Evolutionary conservation across 2,113 vertebrate species (phyloP).

Genomic region (Haliaeetus leucogaster): DNA sequence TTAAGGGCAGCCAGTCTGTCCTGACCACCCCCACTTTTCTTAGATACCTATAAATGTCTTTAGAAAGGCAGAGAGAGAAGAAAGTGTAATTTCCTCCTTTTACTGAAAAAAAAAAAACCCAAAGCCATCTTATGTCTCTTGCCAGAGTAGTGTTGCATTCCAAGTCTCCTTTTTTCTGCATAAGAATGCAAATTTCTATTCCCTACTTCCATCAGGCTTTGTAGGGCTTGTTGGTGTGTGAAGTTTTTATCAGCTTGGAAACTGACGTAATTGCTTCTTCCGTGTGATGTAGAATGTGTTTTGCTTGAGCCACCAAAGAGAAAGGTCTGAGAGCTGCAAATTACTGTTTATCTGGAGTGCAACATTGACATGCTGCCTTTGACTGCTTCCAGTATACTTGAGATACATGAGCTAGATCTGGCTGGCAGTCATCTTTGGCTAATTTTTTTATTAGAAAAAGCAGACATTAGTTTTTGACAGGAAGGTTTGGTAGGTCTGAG

Average conservation of each 20-base stretch:
- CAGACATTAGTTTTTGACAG: background rate
- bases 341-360: background rate
- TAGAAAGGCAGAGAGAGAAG: background rate
- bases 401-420: background rate
- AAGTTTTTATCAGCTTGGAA: background rate
- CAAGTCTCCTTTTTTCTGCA: background rate
- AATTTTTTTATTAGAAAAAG: background rate
- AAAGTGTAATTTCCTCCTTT: background rate
- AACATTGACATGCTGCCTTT: background rate
- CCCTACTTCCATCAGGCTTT: background rate
- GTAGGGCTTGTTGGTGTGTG: background rate
- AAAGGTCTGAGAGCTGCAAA: background rate
- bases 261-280: background rate
- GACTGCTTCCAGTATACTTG: background rate
- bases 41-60: background rate
- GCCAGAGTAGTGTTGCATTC: background rate
- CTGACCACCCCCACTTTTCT: background rate
- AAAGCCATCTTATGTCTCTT: background rate
- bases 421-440: background rate
- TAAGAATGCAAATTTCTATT: background rate
- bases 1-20: background rate
- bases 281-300: background rate
- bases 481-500: background rate
- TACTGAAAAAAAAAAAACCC: background rate
- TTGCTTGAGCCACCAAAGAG: background rate